A percentile compares a stretch with the other conserved stretches of the same genome.
Evolutionary conservation across 2,113 vertebrate species (phyloP).

Genomic region (Varanus salvator): DNA sequence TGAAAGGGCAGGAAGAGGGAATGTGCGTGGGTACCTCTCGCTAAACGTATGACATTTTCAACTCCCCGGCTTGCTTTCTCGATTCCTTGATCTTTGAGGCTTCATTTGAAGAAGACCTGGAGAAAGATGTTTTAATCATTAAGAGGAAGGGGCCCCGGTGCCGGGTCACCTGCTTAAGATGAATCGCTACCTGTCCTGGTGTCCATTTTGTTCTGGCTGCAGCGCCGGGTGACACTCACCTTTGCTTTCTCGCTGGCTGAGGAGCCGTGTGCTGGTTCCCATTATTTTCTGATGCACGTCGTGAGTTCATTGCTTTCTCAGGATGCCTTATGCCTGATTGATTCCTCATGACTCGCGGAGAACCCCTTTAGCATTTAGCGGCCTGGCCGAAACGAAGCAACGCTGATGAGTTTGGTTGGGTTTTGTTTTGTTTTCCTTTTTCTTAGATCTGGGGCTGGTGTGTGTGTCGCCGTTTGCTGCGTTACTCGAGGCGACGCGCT

Average conservation of each 20-base stretch:
- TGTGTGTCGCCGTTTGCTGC: conserved; percentile 30
- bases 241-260: conserved; percentile 60
- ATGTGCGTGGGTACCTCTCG: conserved; percentile 47
- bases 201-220: conserved; percentile 57
- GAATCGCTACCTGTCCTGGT: conserved; percentile 48
- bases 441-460: background rate
- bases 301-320: conserved; percentile 77
- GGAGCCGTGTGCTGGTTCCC: conserved; percentile 55
- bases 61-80: conserved; percentile 41
- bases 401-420: background rate
- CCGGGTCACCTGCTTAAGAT: conserved; percentile 42
- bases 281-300: conserved; percentile 68
- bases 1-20: conserved; percentile 58
- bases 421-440: conserved; percentile 23
- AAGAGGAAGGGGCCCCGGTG: conserved; percentile 18
- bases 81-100: conserved; percentile 51
- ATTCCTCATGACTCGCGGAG: conserved; percentile 76
- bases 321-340: conserved; percentile 74
- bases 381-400: conserved; percentile 42
- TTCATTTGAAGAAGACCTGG: conserved; percentile 4
- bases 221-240: conserved; percentile 71
- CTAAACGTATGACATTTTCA: conserved; percentile 42
- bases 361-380: conserved; percentile 54
- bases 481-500: conserved; percentile 31
- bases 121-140: conserved; percentile 26